phyloP scores from a whole-genome alignment of 2,797 vertebrate species.

The Pelochelys cantorii region DNA sequence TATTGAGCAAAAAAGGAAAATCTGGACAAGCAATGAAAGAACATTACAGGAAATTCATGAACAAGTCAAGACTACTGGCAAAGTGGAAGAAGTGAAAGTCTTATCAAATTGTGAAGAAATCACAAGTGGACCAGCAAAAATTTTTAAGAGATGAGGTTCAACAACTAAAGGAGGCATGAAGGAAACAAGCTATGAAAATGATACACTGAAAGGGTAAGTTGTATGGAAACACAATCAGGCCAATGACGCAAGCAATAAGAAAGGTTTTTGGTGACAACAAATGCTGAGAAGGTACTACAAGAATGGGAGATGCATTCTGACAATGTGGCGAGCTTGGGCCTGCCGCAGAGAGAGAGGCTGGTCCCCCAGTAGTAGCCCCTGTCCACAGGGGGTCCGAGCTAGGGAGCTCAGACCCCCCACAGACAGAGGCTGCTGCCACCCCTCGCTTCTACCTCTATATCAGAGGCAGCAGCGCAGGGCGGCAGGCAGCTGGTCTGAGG shows the following conservation, averaged over 20 bases:
- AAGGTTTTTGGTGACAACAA: too few relatives aligned
- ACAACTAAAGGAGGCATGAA: not conserved
- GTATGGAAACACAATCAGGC: not conserved
- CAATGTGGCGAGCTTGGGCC: not conserved
- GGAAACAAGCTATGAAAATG: not conserved
- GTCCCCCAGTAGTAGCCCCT: too few relatives aligned
- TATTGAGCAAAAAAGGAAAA: not conserved
- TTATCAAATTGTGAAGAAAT: not conserved
- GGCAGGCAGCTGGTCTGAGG: too few relatives aligned
- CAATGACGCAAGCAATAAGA: not conserved
- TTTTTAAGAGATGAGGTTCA: not conserved
- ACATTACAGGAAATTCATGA: not conserved
- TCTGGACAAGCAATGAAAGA: not conserved
- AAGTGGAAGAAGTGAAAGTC: not conserved
- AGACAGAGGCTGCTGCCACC: too few relatives aligned
- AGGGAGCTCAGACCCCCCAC: too few relatives aligned
- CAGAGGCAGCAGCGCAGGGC: too few relatives aligned
- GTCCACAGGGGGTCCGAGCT: too few relatives aligned
- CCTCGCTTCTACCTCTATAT: too few relatives aligned
- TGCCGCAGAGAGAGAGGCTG: too few relatives aligned
- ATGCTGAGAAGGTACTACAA: not conserved
- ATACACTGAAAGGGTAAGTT: not conserved
- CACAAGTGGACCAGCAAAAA: not conserved
- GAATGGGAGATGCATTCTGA: not conserved
- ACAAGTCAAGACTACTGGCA: not conserved